Base-by-base conservation (phyloP, 2,113 vertebrate species). In the Chamaetylas fuelleborni region DNA sequence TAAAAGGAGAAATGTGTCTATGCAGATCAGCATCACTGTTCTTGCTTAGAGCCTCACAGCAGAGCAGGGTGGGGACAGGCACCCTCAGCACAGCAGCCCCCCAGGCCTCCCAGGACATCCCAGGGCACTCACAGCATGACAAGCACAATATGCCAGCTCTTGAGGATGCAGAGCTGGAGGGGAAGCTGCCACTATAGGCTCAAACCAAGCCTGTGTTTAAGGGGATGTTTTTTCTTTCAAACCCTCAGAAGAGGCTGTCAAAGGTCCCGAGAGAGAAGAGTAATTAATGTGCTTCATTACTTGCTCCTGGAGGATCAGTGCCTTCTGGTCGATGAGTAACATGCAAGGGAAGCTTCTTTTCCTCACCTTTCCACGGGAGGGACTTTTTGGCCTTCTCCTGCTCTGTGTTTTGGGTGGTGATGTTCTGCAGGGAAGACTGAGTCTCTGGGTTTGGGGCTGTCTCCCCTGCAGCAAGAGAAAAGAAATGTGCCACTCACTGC, bases 301-400 rank as follows among this genome's bases (percentile, higher is more conserved):
- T 93, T 96, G 93, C 31, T 96, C 90, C 74, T 79, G 91, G 89
- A 88, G 36, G 73, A 88, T 70, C 34, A 81, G 76, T 82, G 91
- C 85, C 79, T 90, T 83, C 84, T 77, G 70, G 54, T 86, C 42
- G 74, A 83, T 53, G 72, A 73, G 60, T 86, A 94, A 89, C 11
- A 18, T 45, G 45, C 71, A 86, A 95, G 61, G 92, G 69, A 95
- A 96, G 82, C 94, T 96, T 93, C 88, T 89, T 93, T 65, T 96
- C 95, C 97, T 98, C 74, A 98, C 98, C 98, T 86, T 83, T 96
- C 85, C 34, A 29, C 70, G 16, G 61, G 33, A 71, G 8, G 40
- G 14, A 33, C 66, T 42, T 28, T 78, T 38, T 65, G 83, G 64
- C 48, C 26, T 42, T 93, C 83, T 96, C 73, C 79, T 82, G 93